Evolutionary conservation across 64 coral and sea anemone genomes (phyloP), one percentile per base, ranked within the genome.

Genomic region (Montipora efflorescens): DNA sequence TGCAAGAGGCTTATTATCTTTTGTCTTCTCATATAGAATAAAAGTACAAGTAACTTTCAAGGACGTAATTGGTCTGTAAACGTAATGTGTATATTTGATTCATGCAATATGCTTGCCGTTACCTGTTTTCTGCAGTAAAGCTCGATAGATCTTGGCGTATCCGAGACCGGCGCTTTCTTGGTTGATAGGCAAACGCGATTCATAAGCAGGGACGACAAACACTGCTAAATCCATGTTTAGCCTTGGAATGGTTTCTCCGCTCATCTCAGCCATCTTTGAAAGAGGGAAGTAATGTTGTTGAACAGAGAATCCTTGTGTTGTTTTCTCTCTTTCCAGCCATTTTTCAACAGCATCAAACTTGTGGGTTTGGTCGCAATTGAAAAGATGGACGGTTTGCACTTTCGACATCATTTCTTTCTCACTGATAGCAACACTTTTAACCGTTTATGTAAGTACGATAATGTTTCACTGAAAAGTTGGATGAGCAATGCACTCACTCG

Each of bases 121-220:
- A 95, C 94, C 84, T 62, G 94, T 95, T 12, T 44, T 58, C 25
- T 59, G 43, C 7, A 88, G 89, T 48, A 95, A 74, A 46, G 83
- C 19, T 11, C 83, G 74, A 48, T 95, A 95, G 11, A 95, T 48
- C 77, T 77, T 95, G 2, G 90, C 67, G 43, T 95, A 95, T 15
- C 94, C 94, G 66, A 91, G 87, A 15, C 89, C 94, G 81, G 82
- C 81, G 11, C 74, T 88, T 14, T 80, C 62, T 81, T 92, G 83
- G 69, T 95, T 92, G 5, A 95, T 25, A 10, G 90, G 92, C 1
- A 92, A 51, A 5, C 83, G 48, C 12, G 90, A 95, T 59, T 95
- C 94, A 36, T 95, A 47, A 21, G 90, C 94, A 88, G 92, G 94
- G 14, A 95, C 90, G 72, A 95, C 94, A 92, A 95, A 95, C 43